Evolutionary conservation across 2,797 vertebrate species (phyloP).

Genomic region (Labeo calbasu): DNA sequence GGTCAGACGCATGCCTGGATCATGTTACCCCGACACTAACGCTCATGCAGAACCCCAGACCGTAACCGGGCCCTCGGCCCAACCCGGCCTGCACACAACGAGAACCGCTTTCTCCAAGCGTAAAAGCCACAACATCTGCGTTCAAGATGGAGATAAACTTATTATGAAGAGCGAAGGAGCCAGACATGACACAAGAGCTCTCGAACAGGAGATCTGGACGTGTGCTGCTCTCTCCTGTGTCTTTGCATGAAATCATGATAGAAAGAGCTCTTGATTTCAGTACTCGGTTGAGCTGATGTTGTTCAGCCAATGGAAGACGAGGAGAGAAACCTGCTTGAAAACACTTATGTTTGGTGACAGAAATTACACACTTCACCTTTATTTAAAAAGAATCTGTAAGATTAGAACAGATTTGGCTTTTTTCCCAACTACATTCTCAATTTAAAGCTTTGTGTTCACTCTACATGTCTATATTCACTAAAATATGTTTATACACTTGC

Average conservation of each 20-base stretch:
- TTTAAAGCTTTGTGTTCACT: background rate
- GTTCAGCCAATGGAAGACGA: background rate
- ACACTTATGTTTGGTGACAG: background rate
- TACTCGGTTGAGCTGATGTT: background rate
- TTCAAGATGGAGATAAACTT: conserved; percentile 60
- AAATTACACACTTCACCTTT: background rate
- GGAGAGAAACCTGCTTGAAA: background rate
- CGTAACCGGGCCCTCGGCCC: conserved; percentile 44
- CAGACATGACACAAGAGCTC: conserved; percentile 36
- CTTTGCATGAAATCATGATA: background rate
- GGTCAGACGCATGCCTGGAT: conserved; percentile 45
- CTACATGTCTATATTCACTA: background rate
- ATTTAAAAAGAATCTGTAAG: background rate
- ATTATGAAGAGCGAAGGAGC: conserved; percentile 43
- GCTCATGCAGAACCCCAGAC: conserved; percentile 31
- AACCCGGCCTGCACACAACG: conserved; percentile 25
- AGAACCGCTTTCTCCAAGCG: conserved; percentile 42
- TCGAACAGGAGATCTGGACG: conserved; percentile 28
- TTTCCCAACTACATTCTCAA: background rate
- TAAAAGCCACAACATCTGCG: conserved; percentile 64
- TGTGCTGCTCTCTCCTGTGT: conserved; percentile 19
- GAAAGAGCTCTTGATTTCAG: background rate
- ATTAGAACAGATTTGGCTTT: background rate
- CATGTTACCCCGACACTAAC: conserved; percentile 33
- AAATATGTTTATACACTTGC: background rate